Conservation (phyloP, 2,113 vertebrate species). For the Clinocottus analis region DNA sequence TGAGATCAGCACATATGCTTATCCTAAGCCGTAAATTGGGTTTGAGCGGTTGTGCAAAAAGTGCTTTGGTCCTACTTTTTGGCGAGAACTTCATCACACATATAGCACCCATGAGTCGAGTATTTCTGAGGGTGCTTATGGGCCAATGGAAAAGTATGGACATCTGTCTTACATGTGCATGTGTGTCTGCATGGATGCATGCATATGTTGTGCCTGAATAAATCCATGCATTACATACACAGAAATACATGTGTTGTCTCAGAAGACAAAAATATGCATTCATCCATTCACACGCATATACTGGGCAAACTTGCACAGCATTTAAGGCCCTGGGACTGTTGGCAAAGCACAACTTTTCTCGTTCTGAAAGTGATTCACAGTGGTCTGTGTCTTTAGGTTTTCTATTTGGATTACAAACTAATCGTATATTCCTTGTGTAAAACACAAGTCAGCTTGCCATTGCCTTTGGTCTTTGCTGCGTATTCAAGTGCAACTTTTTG, state of each 20-base stretch:
- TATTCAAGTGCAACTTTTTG: not conserved
- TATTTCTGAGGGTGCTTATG: not conserved
- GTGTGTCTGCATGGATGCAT: not conserved
- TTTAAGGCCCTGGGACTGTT: not conserved
- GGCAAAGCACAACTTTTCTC: not conserved
- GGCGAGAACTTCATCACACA: not conserved
- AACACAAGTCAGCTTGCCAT: not conserved
- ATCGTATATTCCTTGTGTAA: not conserved
- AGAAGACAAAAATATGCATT: not conserved
- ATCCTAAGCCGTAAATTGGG: not conserved
- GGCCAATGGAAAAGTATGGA: not conserved
- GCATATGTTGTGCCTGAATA: not conserved
- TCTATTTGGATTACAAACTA: not conserved
- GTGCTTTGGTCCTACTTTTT: conserved; percentile 5
- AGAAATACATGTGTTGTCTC: not conserved
- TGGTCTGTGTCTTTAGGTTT: not conserved
- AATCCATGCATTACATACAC: not conserved
- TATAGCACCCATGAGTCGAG: not conserved
- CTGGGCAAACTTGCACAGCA: not conserved
- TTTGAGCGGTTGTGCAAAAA: conserved; percentile 20
- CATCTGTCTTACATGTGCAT: not conserved
- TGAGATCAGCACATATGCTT: conserved; percentile 21
- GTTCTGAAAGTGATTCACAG: not conserved
- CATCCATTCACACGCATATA: not conserved
- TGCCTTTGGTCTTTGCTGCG: not conserved